Percentiles rank a stretch among this genome's conserved stretches.
Conservation (phyloP, 2,888 invertebrate species). For the Dasysyrphus albostriatus region DNA sequence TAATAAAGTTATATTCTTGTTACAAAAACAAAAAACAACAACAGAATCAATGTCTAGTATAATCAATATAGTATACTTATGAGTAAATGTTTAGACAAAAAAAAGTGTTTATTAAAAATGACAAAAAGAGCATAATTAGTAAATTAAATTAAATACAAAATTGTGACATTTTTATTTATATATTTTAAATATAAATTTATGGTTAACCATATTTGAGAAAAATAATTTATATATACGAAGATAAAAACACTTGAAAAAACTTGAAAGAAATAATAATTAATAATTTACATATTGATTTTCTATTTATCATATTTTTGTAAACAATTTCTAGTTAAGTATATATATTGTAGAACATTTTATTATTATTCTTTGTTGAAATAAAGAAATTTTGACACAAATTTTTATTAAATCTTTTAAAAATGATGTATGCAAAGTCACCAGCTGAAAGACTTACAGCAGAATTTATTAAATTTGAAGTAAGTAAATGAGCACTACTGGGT, state of each 20-base stretch:
- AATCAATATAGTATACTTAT: conserved; percentile 53
- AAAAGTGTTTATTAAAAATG: conserved; percentile 22
- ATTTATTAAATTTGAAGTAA: neutral
- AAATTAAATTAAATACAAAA: conserved; percentile 3
- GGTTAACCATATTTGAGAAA: conserved; percentile 9
- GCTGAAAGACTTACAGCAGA: neutral
- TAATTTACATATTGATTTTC: conserved; percentile 64
- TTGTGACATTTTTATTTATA: conserved; percentile 24
- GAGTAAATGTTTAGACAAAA: conserved; percentile 51
- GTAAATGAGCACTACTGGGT: neutral
- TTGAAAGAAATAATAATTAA: conserved; percentile 2
- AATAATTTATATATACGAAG: conserved; percentile 19
- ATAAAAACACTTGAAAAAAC: neutral
- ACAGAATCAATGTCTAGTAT: conserved; percentile 47
- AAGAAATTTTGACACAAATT: conserved; percentile 58
- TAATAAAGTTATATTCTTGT: conserved; percentile 73
- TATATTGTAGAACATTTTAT: conserved; percentile 29
- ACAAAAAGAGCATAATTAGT: neutral
- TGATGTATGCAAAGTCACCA: neutral
- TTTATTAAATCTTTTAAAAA: neutral
- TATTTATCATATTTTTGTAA: conserved; percentile 72
- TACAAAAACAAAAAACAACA: conserved; percentile 51
- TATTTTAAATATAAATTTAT: conserved; percentile 11
- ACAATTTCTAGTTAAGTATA: conserved; percentile 50
- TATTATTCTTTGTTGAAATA: conserved; percentile 67